Percentiles rank a stretch among this genome's conserved stretches.
Evolutionary conservation across 2,113 vertebrate genomes (phyloP).

Genomic region (Sinocyclocheilus anshuiensis): DNA sequence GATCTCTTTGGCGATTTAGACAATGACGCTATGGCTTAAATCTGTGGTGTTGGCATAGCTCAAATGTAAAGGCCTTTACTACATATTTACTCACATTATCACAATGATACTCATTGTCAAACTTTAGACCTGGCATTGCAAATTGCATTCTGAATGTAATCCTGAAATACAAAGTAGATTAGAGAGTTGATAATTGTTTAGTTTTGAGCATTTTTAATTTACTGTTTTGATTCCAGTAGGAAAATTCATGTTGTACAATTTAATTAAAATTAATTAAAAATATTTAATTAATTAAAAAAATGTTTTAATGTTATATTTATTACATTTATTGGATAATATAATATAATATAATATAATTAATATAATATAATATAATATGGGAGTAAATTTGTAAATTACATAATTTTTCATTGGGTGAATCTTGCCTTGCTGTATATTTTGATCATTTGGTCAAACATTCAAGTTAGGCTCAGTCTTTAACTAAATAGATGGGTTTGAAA

Average conservation of each 20-base stretch:
- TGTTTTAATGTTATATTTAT: neutral
- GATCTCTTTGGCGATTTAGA: conserved; percentile 11
- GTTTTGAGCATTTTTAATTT: neutral
- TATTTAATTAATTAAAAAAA: too few relatives aligned
- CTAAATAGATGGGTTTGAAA: neutral
- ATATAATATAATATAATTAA: neutral
- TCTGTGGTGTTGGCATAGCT: conserved; percentile 7
- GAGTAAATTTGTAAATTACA: too few relatives aligned
- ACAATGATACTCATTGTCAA: neutral
- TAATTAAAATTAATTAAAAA: too few relatives aligned
- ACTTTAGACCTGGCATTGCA: neutral
- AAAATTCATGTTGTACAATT: too few relatives aligned
- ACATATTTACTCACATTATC: conserved; percentile 35
- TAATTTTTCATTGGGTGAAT: too few relatives aligned
- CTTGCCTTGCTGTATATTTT: too few relatives aligned
- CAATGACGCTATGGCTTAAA: neutral
- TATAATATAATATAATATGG: neutral
- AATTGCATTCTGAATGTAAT: neutral
- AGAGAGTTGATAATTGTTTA: neutral
- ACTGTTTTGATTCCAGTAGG: neutral
- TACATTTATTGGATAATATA: neutral
- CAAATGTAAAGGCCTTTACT: conserved; percentile 27
- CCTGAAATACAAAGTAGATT: neutral
- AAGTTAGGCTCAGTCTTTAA: neutral
- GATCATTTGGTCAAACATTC: neutral